A percentile compares a stretch with the other conserved stretches of the same genome.
These are phyloP conservation scores for Sus scrofa DNA, from an alignment of 2,113 vertebrate genomes.

Conservation along the genomic window T2T-Sscrofa CM000829.6:55116501-55117000, in stretches of 20 bases:
- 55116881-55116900: neutral
- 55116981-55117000: neutral
- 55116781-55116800: rapidly evolving
- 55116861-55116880: neutral
- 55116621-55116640: neutral
- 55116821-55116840: rapidly evolving
- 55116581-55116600: neutral
- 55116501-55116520: neutral
- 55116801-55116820: neutral
- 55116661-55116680: neutral
- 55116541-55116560: neutral
- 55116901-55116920: constrained; percentile 49
- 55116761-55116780: neutral
- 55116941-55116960: neutral
- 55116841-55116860: neutral
- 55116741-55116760: rapidly evolving
- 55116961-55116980: neutral
- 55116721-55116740: neutral
- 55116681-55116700: neutral
- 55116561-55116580: neutral
- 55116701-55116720: neutral
- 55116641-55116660: neutral
- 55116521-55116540: neutral
- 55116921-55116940: neutral
- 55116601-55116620: neutral